phyloP scores from a whole-genome alignment of 2,888 invertebrate species.

The Lepidocyrtinus sp. region DNA sequence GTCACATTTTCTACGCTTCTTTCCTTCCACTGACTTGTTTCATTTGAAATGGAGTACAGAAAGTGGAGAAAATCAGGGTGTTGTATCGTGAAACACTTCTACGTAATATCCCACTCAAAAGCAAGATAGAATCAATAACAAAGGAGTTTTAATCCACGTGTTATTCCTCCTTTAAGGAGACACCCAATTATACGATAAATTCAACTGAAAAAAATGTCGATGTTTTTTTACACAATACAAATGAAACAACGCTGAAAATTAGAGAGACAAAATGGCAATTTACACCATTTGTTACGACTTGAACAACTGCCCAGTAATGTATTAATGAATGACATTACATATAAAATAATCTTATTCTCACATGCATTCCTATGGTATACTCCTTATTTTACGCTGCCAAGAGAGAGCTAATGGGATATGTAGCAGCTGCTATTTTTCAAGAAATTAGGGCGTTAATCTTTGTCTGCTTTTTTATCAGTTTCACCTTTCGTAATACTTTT shows the following conservation, averaged over 20 bases:
- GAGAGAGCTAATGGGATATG: too few species aligned
- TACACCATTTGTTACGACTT: constrained; percentile 7
- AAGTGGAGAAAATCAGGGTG: neutral
- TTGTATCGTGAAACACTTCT: too few species aligned
- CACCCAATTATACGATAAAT: neutral
- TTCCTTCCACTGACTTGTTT: constrained; percentile 9
- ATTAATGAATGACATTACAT: too few species aligned
- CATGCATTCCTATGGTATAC: too few species aligned
- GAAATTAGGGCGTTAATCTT: too few species aligned
- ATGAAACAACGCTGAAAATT: neutral
- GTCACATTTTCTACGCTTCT: constrained; percentile 5
- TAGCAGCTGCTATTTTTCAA: too few species aligned
- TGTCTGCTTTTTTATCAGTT: too few species aligned
- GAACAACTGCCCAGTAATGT: neutral
- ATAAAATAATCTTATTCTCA: too few species aligned
- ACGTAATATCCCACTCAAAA: too few species aligned
- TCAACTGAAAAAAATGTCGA: neutral
- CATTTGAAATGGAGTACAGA: neutral
- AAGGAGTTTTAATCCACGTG: constrained; percentile 18
- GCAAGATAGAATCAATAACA: constrained; percentile 7
- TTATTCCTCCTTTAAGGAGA: neutral
- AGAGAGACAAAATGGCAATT: neutral
- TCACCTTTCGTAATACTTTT: too few species aligned
- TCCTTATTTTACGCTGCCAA: too few species aligned
- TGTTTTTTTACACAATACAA: neutral